A percentile compares a stretch with the other conserved stretches of the same genome.
Evolutionary conservation across 1,140 invertebrate genomes (phyloP).

Genomic region (Gerris buenoi): DNA sequence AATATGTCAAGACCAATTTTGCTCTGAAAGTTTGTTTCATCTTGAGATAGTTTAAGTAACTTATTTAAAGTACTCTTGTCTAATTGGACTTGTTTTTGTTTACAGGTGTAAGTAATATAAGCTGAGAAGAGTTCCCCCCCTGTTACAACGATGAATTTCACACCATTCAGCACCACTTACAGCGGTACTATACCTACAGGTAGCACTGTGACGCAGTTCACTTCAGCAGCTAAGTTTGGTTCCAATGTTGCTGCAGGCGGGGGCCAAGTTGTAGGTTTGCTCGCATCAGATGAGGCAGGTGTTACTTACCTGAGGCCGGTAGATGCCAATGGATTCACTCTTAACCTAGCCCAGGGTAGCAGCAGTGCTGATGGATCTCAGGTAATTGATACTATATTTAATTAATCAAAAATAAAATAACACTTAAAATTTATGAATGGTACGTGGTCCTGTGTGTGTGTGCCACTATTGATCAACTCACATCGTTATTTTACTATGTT

Average conservation of each 20-base stretch:
- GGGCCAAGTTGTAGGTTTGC: conserved; percentile 36
- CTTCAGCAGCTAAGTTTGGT: conserved; percentile 31
- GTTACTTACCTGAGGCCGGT: conserved; percentile 53
- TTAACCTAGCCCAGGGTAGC: conserved; percentile 19
- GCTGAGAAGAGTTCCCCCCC: too few relatives aligned
- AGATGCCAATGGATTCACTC: conserved; percentile 37
- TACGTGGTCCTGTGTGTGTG: too few relatives aligned
- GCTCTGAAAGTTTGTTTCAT: too few relatives aligned
- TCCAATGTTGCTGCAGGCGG: conserved; percentile 43
- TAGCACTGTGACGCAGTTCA: conserved; percentile 22
- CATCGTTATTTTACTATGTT: too few relatives aligned
- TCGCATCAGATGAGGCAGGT: conserved; percentile 46
- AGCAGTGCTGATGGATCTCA: conserved; percentile 14
- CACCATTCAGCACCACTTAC: conserved; percentile 45
- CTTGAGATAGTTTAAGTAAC: too few relatives aligned
- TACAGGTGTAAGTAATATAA: too few relatives aligned
- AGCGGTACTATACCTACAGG: conserved; percentile 41
- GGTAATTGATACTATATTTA: neutral
- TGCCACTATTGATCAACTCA: too few relatives aligned
- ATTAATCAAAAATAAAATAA: neutral
- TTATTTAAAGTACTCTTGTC: too few relatives aligned
- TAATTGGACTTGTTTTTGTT: too few relatives aligned
- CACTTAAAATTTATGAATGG: too few relatives aligned
- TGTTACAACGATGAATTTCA: conserved; percentile 56
- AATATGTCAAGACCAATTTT: too few relatives aligned